A percentile compares a stretch with the other conserved stretches of the same genome.
These are phyloP conservation scores for Haliclystus octoradiatus DNA, from an alignment of 30 jellyfish, hydroid and myxozoan genomes.

Conservation along the genomic window DNA sequence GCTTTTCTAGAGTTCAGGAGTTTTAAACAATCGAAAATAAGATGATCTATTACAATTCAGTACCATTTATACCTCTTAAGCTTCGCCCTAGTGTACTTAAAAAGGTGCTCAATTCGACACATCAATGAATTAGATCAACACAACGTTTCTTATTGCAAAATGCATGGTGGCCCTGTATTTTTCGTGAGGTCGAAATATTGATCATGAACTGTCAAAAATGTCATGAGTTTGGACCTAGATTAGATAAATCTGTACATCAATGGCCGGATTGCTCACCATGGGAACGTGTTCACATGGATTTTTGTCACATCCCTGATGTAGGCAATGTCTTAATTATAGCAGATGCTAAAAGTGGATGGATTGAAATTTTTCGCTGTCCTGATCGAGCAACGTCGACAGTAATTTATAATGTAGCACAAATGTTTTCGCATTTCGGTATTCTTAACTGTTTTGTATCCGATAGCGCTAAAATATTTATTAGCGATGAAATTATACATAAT, in stretches of 20 bases:
- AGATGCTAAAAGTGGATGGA: not conserved
- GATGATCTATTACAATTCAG: not conserved
- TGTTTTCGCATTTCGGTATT: not conserved
- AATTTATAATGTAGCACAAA: not conserved
- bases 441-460: not conserved
- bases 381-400: not conserved
- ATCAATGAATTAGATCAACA: not conserved
- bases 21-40: not conserved
- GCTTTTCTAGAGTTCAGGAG: not conserved
- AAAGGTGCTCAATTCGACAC: not conserved
- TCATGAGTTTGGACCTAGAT: not conserved
- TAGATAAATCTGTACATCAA: not conserved
- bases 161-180: not conserved
- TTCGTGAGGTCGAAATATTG: not conserved
- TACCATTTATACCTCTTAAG: not conserved
- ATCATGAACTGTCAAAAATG: not conserved
- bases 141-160: not conserved
- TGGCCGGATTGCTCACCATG: not conserved
- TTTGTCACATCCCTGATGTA: not conserved
- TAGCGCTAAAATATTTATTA: not conserved
- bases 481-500: not conserved
- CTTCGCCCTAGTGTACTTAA: not conserved
- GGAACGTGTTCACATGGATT: not conserved
- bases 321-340: not conserved
- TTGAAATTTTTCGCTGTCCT: not conserved